phyloP scores from a whole-genome alignment of 2,797 vertebrate genomes.

The Argentina silus region DNA sequence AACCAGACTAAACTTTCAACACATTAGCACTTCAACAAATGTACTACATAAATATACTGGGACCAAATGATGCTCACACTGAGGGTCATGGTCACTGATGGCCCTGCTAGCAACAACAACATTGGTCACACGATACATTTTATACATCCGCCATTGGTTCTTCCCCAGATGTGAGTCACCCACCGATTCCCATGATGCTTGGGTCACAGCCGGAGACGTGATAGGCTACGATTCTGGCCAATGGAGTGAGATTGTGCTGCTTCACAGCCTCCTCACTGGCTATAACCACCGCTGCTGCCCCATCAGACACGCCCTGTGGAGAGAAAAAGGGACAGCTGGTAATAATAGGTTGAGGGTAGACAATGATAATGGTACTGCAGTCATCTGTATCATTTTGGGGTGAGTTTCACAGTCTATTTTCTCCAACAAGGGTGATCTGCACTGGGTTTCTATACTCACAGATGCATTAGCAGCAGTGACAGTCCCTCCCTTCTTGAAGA shows the following conservation, averaged over 20 bases:
- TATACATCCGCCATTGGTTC: neutral
- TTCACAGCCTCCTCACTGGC: slow-evolving; percentile 93
- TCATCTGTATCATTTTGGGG: neutral
- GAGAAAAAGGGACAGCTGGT: neutral
- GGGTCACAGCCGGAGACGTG: slow-evolving; percentile 92
- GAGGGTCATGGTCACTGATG: neutral
- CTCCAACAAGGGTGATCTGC: neutral
- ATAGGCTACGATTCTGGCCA: slow-evolving; percentile 92
- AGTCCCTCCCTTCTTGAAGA: slow-evolving; percentile 95
- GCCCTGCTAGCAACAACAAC: neutral
- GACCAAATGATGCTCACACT: neutral
- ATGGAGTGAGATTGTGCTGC: slow-evolving; percentile 88
- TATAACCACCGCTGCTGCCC: slow-evolving; percentile 88
- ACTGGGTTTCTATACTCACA: slow-evolving; percentile 71
- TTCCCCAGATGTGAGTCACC: slow-evolving; percentile 47
- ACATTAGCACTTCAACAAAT: neutral
- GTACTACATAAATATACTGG: too few relatives aligned
- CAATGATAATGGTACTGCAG: neutral
- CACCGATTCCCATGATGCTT: slow-evolving; percentile 98
- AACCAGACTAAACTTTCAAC: neutral
- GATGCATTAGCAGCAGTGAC: slow-evolving; percentile 97
- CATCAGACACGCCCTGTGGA: slow-evolving; percentile 89
- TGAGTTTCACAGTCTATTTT: neutral
- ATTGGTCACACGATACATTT: neutral
- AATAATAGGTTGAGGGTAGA: neutral